Evolutionary conservation across 2,113 vertebrate species (phyloP).

Genomic region (Thryonomys swinderianus): DNA sequence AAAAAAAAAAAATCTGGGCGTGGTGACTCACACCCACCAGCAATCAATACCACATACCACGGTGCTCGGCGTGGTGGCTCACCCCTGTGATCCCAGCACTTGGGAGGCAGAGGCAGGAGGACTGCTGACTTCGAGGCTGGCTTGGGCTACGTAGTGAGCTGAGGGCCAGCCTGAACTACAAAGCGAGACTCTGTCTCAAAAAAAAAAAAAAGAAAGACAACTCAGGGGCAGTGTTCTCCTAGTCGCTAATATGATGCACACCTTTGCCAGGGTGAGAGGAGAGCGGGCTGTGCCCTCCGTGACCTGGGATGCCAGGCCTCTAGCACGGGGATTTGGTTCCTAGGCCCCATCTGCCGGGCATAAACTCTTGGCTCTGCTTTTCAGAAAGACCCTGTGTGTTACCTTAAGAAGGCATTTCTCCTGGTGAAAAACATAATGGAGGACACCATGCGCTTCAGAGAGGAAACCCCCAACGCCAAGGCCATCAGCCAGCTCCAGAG

Average conservation of each 20-base stretch:
- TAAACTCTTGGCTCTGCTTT: slow-evolving; percentile 11
- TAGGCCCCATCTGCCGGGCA: neutral
- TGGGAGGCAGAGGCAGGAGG: no score
- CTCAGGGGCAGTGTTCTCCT: neutral
- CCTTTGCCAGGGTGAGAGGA: neutral
- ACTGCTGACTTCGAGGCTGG: no score
- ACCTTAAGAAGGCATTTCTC: slow-evolving; percentile 84
- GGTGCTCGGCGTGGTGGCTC: no score
- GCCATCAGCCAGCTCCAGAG: slow-evolving; percentile 65
- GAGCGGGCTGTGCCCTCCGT: neutral
- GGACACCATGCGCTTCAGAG: slow-evolving; percentile 82
- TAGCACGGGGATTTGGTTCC: neutral
- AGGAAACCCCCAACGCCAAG: slow-evolving; percentile 77
- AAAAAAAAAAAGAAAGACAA: neutral
- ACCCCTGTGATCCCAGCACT: no score
- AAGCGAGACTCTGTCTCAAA: no score
- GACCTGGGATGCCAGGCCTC: neutral
- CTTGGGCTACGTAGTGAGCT: no score
- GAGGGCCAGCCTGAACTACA: no score
- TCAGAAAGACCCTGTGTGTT: slow-evolving; percentile 83
- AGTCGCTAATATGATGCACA: no score
- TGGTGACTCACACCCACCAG: no score
- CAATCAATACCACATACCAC: no score
- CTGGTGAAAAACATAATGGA: slow-evolving; percentile 82
- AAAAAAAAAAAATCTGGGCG: no score